Evolutionary conservation across 2,797 vertebrate species (phyloP), one percentile per base, ranked within the genome.

Genomic region (Phataginus tetradactyla): DNA sequence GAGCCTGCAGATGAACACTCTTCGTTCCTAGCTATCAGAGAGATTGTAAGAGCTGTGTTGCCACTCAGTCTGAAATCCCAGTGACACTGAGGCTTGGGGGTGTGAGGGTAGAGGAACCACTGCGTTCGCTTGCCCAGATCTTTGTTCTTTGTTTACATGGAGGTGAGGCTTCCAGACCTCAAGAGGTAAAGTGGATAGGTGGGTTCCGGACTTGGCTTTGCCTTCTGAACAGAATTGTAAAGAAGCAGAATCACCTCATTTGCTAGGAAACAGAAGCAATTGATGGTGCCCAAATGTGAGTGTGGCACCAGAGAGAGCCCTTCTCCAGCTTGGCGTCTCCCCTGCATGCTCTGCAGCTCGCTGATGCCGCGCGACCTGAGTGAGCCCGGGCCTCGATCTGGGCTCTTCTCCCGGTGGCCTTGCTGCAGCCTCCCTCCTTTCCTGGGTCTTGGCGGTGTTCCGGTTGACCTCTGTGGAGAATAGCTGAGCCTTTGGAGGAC

Each of bases 71-170:
- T 79, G 68, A 94, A 89, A 51, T 94, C n/a, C 45, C 34, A 74
- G 42, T 13, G 32, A 74, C 42, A 14, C 2, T n/a, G 57, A 93
- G 37, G 49, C n/a, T 89, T 86, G 68, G 64, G 42, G 23, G 20
- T 61, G 39, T 66, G 39, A 69, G 11, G 55, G 77, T 80, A 72
- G 53, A 92, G 37, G 53, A 90, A 23, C 51, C 49, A 17, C 49
- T 18, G 37, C 59, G 8, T 77, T 80, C 29, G 27, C 45, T 68
- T 51, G 53, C 34, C 57, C 37, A 78, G 68, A 37, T 61, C 25
- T 79, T 93, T 69, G 29, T 27, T 91, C 32, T 86, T 94, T 84
- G 7, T 94, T 87, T 80, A 91, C 88, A 86, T 72, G 12, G 55
- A 59, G 71, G n/a, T 61, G 53, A 90, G 55, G 71, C 45, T 84